Percentiles rank a stretch among this genome's conserved stretches.
These are phyloP conservation scores for Patiria pectinifera DNA, from an alignment of 53 echinoderm and acorn worm genomes.

Conservation along the genomic window DNA sequence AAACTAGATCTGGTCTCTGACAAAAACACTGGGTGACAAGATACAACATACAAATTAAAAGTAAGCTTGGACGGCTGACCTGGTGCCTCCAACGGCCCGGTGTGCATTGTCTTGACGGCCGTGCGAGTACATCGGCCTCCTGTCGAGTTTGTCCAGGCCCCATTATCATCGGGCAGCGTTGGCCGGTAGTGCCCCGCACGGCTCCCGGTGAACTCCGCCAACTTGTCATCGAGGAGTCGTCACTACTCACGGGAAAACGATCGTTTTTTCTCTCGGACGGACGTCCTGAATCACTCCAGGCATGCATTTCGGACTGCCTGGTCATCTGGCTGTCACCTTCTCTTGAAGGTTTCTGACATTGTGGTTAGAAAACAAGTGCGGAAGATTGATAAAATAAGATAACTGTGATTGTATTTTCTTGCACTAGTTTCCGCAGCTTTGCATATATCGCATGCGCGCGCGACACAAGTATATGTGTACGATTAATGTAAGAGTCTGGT, in stretches of 20 bases:
- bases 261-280: not conserved
- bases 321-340: constrained; percentile 51
- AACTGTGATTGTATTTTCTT: not conserved
- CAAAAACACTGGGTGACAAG: constrained; percentile 29
- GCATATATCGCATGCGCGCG: not conserved
- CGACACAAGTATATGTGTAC: not conserved
- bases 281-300: not conserved
- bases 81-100: not conserved
- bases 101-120: constrained; percentile 5
- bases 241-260: not conserved
- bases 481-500: not conserved
- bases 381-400: not conserved
- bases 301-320: constrained; percentile 46
- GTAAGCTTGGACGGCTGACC: not conserved
- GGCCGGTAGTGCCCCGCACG: not conserved
- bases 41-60: constrained; percentile 40
- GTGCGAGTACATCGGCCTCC: not conserved
- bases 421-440: too few species aligned
- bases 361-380: not conserved
- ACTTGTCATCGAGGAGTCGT: not conserved
- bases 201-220: not conserved
- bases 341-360: constrained; percentile 17
- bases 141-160: not conserved
- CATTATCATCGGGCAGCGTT: not conserved
- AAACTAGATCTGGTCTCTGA: not conserved